Base-by-base conservation (phyloP, 1,140 invertebrate genomes). In the Aporrectodea caliginosa region DNA sequence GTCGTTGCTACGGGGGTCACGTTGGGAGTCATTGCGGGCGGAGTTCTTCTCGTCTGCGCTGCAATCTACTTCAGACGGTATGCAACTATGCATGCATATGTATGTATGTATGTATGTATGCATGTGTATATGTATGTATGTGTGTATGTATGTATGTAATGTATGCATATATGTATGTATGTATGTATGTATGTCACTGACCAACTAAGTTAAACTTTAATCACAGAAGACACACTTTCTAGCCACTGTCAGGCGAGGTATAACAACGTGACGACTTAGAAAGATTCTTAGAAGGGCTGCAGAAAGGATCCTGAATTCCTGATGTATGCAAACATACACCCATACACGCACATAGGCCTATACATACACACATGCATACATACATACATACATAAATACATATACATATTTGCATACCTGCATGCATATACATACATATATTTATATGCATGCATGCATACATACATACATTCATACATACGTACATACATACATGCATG, bases 401-500 rank as follows among this genome's bases (percentile, higher is more conserved):
- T 68, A 68, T 68, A 68, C 58, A 68, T 68, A 68, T 27, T 68
- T 68, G 27, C 58, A 68, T 68, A 68, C 58, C 14, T 68, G 27
- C 58, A 68, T 68, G 27, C 58, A 68, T 68, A 68, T 27, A 68
- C 27, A 68, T 27, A 68, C 27, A 68, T 27, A 68, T 68, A 68
- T 27, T 16, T 68, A 68, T 27, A 68, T 68, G 27, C 58, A 68
- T 68, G 27, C 58, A 68, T 68, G 27, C 58, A 68, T 68, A 68
- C 58, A 68, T 68, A 68, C 58, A 68, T 68, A 68, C 58, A 68
- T 68, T 16, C 58, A 68, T 68, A 68, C 58, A 68, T 68, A 68
- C 58, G 27, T 68, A 68, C 58, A 68, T 68, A 68, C 58, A 68
- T 68, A 68, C 58, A 68, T 68, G 27, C 58, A 68, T 68, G 27